Evolutionary conservation across 2,113 vertebrate genomes (phyloP).

Genomic region (Agapornis roseicollis): DNA sequence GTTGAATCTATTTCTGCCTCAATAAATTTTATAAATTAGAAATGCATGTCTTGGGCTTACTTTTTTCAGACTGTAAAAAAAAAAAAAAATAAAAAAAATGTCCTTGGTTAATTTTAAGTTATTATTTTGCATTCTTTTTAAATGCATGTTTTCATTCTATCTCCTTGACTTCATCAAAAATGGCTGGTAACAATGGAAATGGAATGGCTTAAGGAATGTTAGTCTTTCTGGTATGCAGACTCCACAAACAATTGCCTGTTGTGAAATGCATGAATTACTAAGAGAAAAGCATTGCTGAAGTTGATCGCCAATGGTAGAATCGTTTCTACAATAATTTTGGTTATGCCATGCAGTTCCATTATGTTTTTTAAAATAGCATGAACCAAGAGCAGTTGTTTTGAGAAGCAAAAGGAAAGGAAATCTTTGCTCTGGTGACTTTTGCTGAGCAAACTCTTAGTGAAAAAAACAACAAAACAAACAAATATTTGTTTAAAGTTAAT

Average conservation of each 20-base stretch:
- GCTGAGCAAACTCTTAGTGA: not conserved
- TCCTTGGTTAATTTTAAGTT: slow-evolving; percentile 11
- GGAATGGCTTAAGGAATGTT: not conserved
- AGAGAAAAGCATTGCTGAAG: not conserved
- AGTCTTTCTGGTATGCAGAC: not conserved
- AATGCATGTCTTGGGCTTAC: slow-evolving; percentile 5
- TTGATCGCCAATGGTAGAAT: not conserved
- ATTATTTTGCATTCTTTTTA: not conserved
- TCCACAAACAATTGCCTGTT: not conserved
- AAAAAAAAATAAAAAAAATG: too few species aligned
- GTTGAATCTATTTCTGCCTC: not conserved
- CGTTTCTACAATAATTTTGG: not conserved
- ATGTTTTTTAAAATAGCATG: not conserved
- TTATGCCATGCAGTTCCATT: not conserved
- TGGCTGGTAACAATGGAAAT: not conserved
- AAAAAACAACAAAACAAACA: not conserved
- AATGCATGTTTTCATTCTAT: not conserved
- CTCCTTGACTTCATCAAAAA: not conserved
- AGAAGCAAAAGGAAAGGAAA: not conserved
- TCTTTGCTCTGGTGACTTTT: not conserved
- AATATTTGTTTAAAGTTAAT: not conserved
- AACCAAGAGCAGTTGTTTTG: not conserved
- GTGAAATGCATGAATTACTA: slow-evolving; percentile 16
- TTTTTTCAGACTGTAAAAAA: not conserved
- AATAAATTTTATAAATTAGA: slow-evolving; percentile 58